phyloP scores from a whole-genome alignment of 2,888 invertebrate genomes.

The Girardia tigrina region DNA sequence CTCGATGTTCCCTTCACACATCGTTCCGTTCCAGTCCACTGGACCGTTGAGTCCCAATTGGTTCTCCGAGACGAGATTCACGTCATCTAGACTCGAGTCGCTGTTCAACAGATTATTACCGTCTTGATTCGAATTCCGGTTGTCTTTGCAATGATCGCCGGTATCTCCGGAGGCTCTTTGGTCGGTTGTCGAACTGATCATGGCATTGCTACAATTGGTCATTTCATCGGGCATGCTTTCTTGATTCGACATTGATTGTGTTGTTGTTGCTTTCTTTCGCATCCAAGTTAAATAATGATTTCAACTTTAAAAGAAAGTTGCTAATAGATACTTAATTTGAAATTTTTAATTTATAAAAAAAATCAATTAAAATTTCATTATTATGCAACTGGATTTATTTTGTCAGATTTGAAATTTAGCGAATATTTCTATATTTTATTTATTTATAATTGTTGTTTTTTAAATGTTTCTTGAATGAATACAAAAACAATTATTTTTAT shows the following conservation, averaged over 20 bases:
- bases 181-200: neutral
- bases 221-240: constrained; percentile 23
- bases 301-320: constrained; percentile 4
- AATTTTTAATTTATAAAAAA: neutral
- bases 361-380: constrained; percentile 2
- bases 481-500: too few species aligned
- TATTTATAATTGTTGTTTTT: too few species aligned
- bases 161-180: constrained; percentile 34
- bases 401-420: too few species aligned
- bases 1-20: constrained; percentile 9
- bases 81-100: neutral
- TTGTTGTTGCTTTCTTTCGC: constrained; percentile 15
- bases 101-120: neutral
- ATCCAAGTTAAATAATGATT: constrained; percentile 23
- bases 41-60: neutral
- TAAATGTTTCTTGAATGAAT: too few species aligned
- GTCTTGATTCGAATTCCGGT: neutral
- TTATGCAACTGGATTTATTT: too few species aligned
- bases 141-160: constrained; percentile 30
- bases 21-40: constrained; percentile 8
- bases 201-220: constrained; percentile 23
- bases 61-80: neutral
- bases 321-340: neutral
- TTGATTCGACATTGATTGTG: neutral
- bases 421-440: too few species aligned